A percentile compares a stretch with the other conserved stretches of the same genome.
Evolutionary conservation across 2,888 invertebrate species (phyloP).

Genomic region (Cotesia congregata): DNA sequence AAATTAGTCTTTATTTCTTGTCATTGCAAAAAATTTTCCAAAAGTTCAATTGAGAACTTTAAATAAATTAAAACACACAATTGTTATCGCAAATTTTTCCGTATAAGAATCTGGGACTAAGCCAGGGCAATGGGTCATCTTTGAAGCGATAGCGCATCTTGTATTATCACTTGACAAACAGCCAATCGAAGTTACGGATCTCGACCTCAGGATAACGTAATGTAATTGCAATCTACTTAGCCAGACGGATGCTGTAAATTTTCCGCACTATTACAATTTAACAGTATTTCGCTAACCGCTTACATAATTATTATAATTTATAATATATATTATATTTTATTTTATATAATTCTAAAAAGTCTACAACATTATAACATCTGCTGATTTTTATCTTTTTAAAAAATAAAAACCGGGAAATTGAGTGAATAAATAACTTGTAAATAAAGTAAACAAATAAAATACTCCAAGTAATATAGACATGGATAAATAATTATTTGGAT

Average conservation of each 20-base stretch:
- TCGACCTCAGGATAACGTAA: conserved; percentile 50
- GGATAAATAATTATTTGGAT: conserved; percentile 9
- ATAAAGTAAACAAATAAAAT: not conserved
- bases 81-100: conserved; percentile 4
- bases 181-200: conserved; percentile 54
- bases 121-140: conserved; percentile 40
- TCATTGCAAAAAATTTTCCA: too few species aligned
- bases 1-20: too few species aligned
- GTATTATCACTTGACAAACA: conserved; percentile 47
- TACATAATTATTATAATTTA: too few species aligned
- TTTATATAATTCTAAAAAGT: too few species aligned
- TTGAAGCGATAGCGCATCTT: conserved; percentile 54
- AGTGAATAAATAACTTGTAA: not conserved
- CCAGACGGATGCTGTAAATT: not conserved
- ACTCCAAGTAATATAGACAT: not conserved
- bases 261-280: not conserved
- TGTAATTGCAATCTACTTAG: not conserved
- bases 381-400: too few species aligned
- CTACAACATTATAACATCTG: too few species aligned
- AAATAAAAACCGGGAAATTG: not conserved
- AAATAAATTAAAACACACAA: conserved; percentile 26
- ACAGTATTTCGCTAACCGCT: too few species aligned
- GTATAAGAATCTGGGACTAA: conserved; percentile 25
- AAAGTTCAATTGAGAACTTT: not conserved
- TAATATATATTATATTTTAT: too few species aligned